Evolutionary conservation across 2,888 invertebrate species (phyloP).

Genomic region (Synergus gifuensis): DNA sequence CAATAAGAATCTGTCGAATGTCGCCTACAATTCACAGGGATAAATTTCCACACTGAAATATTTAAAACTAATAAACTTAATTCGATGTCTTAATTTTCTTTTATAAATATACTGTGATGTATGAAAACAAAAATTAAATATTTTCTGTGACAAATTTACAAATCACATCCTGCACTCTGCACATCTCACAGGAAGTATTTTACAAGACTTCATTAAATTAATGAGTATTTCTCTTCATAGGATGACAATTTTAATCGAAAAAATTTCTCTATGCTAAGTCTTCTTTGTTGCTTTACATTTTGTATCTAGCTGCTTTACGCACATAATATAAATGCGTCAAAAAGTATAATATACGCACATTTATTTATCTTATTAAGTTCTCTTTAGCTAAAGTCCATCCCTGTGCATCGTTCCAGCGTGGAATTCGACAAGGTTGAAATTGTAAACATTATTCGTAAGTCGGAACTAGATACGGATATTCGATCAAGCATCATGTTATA

Average conservation of each 20-base stretch:
- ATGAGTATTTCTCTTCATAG: constrained; percentile 34
- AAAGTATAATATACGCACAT: constrained; percentile 41
- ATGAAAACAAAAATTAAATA: constrained; percentile 27
- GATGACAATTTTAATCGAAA: constrained; percentile 26
- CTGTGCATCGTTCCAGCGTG: constrained; percentile 39
- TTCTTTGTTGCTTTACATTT: constrained; percentile 11
- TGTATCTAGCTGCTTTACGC: constrained; percentile 33
- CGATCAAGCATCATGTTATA: constrained; percentile 38
- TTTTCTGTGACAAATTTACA: constrained; percentile 36
- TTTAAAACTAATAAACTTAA: constrained; percentile 25
- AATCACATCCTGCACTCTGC: neutral
- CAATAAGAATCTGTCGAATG: constrained; percentile 38
- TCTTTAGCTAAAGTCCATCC: constrained; percentile 33
- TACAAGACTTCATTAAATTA: constrained; percentile 14
- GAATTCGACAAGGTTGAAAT: constrained; percentile 37
- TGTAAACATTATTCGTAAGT: constrained; percentile 39
- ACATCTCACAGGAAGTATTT: constrained; percentile 25
- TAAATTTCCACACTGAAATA: constrained; percentile 15
- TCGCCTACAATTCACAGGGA: constrained; percentile 41
- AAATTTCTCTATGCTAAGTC: constrained; percentile 31
- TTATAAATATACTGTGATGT: constrained; percentile 5
- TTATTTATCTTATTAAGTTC: constrained; percentile 29
- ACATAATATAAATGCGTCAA: constrained; percentile 40
- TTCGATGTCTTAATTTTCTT: constrained; percentile 33
- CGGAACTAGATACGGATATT: constrained; percentile 41